phyloP scores from a whole-genome alignment of 1,140 invertebrate genomes.

The Bradysia coprophila region DNA sequence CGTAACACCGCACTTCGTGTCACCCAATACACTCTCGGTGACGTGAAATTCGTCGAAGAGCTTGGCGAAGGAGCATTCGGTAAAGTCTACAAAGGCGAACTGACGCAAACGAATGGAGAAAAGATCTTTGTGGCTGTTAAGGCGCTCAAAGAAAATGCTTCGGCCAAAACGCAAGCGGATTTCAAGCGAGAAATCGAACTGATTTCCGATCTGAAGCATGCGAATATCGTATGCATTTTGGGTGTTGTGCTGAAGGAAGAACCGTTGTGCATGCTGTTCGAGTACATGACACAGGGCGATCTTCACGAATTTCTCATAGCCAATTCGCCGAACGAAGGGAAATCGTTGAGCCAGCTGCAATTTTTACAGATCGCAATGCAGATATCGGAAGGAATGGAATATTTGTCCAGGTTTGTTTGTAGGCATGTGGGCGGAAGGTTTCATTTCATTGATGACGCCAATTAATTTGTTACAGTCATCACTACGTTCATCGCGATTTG shows the following conservation, averaged over 20 bases:
- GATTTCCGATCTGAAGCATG: conserved; percentile 84
- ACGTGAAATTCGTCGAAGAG: conserved; percentile 82
- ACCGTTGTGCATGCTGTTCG: conserved; percentile 90
- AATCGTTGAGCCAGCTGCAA: conserved; percentile 54
- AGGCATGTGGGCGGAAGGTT: too few relatives aligned
- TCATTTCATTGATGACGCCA: too few relatives aligned
- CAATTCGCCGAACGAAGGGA: conserved; percentile 64
- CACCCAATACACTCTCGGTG: conserved; percentile 51
- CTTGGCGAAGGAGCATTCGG: conserved; percentile 93
- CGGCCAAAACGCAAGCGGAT: conserved; percentile 75
- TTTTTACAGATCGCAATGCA: conserved; percentile 74
- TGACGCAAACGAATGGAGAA: conserved; percentile 41
- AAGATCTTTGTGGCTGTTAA: conserved; percentile 80
- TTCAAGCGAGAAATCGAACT: conserved; percentile 81
- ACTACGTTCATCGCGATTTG: conserved; percentile 93
- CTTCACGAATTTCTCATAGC: conserved; percentile 85
- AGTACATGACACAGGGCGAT: conserved; percentile 90
- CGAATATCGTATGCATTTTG: conserved; percentile 88
- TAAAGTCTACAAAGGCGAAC: conserved; percentile 62
- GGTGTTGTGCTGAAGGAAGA: conserved; percentile 82
- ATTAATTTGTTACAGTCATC: too few relatives aligned
- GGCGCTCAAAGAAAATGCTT: conserved; percentile 85
- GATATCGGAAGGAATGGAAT: conserved; percentile 94
- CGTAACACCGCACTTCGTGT: conserved; percentile 35
- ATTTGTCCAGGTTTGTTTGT: conserved; percentile 69